These are phyloP conservation scores for Camponotus pennsylvanicus DNA, from an alignment of 1,140 invertebrate genomes.

Conservation along the genomic window DNA sequence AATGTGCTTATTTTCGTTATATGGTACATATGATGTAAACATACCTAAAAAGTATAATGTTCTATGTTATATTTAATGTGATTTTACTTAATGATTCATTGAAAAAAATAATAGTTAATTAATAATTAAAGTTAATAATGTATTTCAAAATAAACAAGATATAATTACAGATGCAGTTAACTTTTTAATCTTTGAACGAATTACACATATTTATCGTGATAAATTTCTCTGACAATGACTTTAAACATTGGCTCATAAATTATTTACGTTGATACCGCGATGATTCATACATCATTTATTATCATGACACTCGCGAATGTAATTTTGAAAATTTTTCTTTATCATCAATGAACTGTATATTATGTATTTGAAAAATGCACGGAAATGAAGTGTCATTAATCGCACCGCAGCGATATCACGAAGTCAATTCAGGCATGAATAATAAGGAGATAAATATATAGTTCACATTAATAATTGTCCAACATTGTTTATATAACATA, in stretches of 20 bases:
- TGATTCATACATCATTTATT: background rate
- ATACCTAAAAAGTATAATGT: too few relatives aligned
- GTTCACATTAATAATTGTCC: background rate
- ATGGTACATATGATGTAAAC: too few relatives aligned
- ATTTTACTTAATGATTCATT: too few relatives aligned
- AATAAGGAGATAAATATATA: background rate
- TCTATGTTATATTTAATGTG: too few relatives aligned
- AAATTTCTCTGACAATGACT: background rate
- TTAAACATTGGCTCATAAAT: background rate
- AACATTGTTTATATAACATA: constrained; percentile 9
- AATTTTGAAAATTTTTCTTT: background rate
- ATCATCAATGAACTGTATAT: background rate
- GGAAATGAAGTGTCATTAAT: background rate
- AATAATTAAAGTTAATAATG: too few relatives aligned
- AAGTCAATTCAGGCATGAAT: background rate
- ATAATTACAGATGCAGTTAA: too few relatives aligned
- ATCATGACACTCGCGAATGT: background rate
- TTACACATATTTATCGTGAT: too few relatives aligned
- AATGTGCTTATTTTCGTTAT: background rate
- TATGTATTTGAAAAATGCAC: background rate
- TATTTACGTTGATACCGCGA: background rate
- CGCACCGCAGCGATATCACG: background rate
- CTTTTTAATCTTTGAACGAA: background rate
- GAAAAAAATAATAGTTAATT: too few relatives aligned
- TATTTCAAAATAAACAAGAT: too few relatives aligned